Evolutionary conservation across 2,113 vertebrate genomes (phyloP).

Genomic region (Zingel zingel): DNA sequence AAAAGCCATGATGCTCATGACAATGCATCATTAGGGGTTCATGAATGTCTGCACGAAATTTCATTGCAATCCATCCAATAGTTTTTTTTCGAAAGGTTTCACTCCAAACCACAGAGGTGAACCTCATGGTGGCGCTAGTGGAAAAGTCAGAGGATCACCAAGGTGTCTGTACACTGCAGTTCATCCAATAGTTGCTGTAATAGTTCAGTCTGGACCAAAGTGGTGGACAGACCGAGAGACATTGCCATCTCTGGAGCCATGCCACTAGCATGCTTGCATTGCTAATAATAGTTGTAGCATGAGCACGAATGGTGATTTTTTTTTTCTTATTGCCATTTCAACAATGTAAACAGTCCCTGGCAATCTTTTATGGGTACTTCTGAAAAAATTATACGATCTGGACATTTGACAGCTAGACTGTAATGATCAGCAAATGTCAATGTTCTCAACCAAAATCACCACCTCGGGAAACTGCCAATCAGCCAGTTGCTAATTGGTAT

Average conservation of each 20-base stretch:
- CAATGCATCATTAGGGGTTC: neutral
- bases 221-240: neutral
- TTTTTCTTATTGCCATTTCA: neutral
- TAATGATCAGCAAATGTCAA: constrained; percentile 40
- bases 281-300: neutral
- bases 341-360: neutral
- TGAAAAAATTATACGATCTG: constrained; percentile 2
- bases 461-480: constrained; percentile 23
- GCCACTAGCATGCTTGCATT: neutral
- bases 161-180: neutral
- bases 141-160: neutral
- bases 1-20: neutral
- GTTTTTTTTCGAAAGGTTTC: neutral
- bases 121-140: neutral
- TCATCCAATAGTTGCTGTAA: neutral
- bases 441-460: neutral
- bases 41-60: neutral
- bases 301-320: neutral
- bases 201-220: neutral
- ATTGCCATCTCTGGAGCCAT: neutral
- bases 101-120: neutral
- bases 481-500: constrained; percentile 27
- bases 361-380: neutral
- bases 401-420: constrained; percentile 27
- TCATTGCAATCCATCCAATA: neutral